Base-by-base conservation (phyloP, 1,140 invertebrate species). In the Trigoniulus corallinus region DNA sequence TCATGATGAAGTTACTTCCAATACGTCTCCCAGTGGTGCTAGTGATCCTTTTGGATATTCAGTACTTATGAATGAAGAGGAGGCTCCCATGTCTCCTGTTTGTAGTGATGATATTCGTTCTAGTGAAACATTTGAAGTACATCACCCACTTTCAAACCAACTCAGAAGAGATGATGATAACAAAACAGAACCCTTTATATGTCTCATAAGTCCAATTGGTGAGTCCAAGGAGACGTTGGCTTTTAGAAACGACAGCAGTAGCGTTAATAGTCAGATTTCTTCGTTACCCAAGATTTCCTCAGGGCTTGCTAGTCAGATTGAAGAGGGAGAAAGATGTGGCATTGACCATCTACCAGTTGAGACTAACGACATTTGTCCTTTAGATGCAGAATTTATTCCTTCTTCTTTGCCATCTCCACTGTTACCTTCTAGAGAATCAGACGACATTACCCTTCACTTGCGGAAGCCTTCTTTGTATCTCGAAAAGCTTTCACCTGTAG, bases 401-500 rank as follows among this genome's bases (percentile, higher is more conserved):
- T 43, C 13, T 15, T 44, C 39, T 13, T 24, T 24, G 21, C 3
- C 22, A 7, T n/a, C 37, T 4, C 50, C 39, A 1, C 12, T 7
- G 7, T 34, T 34, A 15, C 29, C 29, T 7, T 7, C 15, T 7
- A 15, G 29, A 7, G 29, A 34, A 34, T 34, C 7, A 15, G 29
- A 34, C 15, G 7, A 34, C 7, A 34, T 15, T 7, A 7, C 29
- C 15, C 15, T 7, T 34, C 7, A 7, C 7, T 15, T 15, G 15
- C 29, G 29, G 7, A 7, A 34, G 7, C 7, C 7, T 34, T 7
- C 7, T 15, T 7, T 7, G 7, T 34, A 7, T 34, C 29, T 42
- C 40, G 26, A 48, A 43, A 26, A 58, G n/a, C 51, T 59, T 55
- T 47, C 70, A 27, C 58, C 59, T 18, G 40, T 57, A 13, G 57